Conservation (phyloP, 1,140 invertebrate genomes). For the Carcinoscorpius rotundicauda region DNA sequence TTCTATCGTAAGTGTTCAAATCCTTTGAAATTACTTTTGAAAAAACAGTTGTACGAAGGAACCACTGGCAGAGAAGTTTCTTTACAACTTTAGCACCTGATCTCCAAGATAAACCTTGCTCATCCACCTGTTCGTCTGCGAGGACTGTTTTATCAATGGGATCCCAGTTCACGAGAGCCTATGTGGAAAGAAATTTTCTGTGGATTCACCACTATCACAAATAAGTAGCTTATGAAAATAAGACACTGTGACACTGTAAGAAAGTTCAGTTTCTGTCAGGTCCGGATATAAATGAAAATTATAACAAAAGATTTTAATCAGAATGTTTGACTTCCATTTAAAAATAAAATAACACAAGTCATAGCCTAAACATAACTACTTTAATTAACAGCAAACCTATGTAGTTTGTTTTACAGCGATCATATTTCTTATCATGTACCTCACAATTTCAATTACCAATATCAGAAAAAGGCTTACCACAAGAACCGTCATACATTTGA, state of each 20-base stretch:
- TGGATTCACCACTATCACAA: too few relatives aligned
- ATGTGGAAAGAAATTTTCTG: background rate
- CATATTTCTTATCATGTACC: too few relatives aligned
- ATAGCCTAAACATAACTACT: too few relatives aligned
- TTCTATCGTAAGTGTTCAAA: slow-evolving; percentile 5
- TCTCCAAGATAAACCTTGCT: slow-evolving; percentile 82
- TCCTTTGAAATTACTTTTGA: slow-evolving; percentile 47
- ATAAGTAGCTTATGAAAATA: too few relatives aligned
- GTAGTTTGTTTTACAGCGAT: too few relatives aligned
- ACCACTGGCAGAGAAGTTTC: slow-evolving; percentile 85
- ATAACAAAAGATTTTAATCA: background rate
- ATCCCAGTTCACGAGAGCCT: slow-evolving; percentile 95
- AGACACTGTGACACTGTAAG: background rate
- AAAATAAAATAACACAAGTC: too few relatives aligned
- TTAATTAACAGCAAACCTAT: too few relatives aligned
- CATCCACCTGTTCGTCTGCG: slow-evolving; percentile 95
- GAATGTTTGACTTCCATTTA: background rate
- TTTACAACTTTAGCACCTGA: slow-evolving; percentile 93
- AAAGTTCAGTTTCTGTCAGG: background rate
- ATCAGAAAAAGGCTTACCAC: too few relatives aligned
- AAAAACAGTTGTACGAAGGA: slow-evolving; percentile 79
- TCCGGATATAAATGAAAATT: background rate
- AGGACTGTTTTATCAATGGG: slow-evolving; percentile 94
- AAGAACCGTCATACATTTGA: too few relatives aligned
- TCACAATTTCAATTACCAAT: too few relatives aligned